Base-by-base conservation (phyloP, 1,140 invertebrate genomes). In the Grapholita molesta region DNA sequence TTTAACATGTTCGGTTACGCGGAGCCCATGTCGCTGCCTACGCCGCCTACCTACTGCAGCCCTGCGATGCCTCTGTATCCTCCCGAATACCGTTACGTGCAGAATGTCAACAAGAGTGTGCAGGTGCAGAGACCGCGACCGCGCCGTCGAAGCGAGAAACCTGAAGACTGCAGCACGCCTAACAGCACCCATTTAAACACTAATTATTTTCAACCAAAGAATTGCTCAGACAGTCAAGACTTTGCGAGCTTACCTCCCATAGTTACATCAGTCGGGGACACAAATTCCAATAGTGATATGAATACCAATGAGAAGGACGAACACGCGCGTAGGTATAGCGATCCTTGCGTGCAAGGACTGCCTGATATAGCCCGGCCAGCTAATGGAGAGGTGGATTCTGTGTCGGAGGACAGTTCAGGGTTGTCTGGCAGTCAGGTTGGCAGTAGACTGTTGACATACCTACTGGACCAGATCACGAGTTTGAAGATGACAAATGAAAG, bases 401-500 rank as follows among this genome's bases (percentile, higher is more conserved):
- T 78, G 4, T 88, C 88, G n/a, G 89, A 90, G 48, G 74, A 78
- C 25, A 82, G 83, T 69, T 92, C 91, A 15, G 83, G 79, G 12
- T 42, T 86, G 21, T 89, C 89, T 8, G 89, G 80, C 0, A 89
- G 87, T 75, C 86, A 92, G 70, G 78, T 90, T 53, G 90, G 91
- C 7, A 90, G 84, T 67, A 80, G 88, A 38, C 73, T 92, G 21
- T 69, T 92, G 28, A 82, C 84, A 67, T 92, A 86, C 72, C 83
- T 92, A 30, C 73, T 92, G 42, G 92, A 92, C 71, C 92, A 92
- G 77, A 92, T 92, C 73, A 74, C 85, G 66, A 76, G 85, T 28
- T 74, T 92, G 11, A 92, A 92, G 77, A 76, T 84, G 30, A 78
- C 82, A 55, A 92, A 92, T 83, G 88, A 90, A 75, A 89, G 86